Conservation (phyloP, 2,888 invertebrate species). For the Chironomus riparius region DNA sequence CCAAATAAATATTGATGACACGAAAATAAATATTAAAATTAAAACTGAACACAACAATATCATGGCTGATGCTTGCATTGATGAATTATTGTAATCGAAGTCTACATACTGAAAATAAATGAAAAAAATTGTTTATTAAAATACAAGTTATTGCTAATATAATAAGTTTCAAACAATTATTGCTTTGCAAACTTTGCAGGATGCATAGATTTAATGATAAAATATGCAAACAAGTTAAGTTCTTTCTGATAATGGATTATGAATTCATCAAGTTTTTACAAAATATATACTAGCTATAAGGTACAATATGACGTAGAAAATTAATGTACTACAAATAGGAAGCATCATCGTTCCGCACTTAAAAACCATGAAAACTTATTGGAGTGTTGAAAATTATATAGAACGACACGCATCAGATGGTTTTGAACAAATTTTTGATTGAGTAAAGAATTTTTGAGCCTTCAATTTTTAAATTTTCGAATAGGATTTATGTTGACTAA, state of each 20-base stretch:
- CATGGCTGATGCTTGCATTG: conserved; percentile 21
- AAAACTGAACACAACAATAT: conserved; percentile 12
- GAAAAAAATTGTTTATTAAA: not conserved
- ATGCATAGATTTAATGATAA: too few species aligned
- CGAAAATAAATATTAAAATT: conserved; percentile 22
- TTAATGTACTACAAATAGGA: not conserved
- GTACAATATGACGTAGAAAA: not conserved
- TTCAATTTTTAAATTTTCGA: too few species aligned
- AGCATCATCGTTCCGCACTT: not conserved
- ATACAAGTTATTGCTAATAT: too few species aligned
- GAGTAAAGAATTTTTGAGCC: too few species aligned
- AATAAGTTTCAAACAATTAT: too few species aligned
- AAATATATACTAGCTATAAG: not conserved
- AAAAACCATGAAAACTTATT: not conserved
- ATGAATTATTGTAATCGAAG: conserved; percentile 16
- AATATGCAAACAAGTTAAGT: too few species aligned
- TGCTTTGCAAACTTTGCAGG: too few species aligned
- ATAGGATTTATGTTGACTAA: too few species aligned
- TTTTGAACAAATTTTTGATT: not conserved
- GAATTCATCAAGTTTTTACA: not conserved
- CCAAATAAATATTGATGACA: conserved; percentile 20
- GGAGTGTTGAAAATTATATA: not conserved
- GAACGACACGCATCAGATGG: not conserved
- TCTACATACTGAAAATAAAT: conserved; percentile 2
- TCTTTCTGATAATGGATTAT: not conserved